These are phyloP conservation scores for Tineola bisselliella DNA, from an alignment of 2,888 invertebrate species.

Conservation along the genomic window DNA sequence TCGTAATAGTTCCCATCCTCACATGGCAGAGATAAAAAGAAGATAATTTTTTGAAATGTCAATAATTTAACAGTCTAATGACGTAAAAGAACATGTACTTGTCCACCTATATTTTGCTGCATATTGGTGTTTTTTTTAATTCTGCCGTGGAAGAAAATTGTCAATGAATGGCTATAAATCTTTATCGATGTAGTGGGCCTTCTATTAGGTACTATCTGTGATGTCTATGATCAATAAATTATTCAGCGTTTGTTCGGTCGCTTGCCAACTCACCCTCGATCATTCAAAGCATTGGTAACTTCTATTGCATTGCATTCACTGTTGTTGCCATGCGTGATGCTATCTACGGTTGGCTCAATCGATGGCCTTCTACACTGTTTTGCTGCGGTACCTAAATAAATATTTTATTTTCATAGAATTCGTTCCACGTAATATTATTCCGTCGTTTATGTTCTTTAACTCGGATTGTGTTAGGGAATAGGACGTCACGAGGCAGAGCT, in stretches of 20 bases:
- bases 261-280: conserved; percentile 4
- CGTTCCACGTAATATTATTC: not conserved
- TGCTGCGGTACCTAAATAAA: not conserved
- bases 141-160: no score
- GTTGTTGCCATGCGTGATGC: not conserved
- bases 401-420: not conserved
- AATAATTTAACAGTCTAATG: no score
- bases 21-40: no score
- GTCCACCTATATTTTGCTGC: no score
- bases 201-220: not conserved
- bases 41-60: no score
- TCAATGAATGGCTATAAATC: not conserved
- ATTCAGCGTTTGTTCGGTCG: not conserved
- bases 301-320: not conserved
- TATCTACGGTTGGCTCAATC: not conserved
- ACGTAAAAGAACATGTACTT: no score
- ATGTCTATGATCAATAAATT: not conserved
- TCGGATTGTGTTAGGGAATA: no score
- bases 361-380: not conserved
- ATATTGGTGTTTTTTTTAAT: no score
- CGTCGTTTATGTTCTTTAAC: no score
- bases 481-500: no score
- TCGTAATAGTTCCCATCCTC: no score
- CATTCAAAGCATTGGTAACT: not conserved
- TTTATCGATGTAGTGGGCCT: not conserved